Conservation (phyloP, 1,140 invertebrate species). For the Glomeris maerens region DNA sequence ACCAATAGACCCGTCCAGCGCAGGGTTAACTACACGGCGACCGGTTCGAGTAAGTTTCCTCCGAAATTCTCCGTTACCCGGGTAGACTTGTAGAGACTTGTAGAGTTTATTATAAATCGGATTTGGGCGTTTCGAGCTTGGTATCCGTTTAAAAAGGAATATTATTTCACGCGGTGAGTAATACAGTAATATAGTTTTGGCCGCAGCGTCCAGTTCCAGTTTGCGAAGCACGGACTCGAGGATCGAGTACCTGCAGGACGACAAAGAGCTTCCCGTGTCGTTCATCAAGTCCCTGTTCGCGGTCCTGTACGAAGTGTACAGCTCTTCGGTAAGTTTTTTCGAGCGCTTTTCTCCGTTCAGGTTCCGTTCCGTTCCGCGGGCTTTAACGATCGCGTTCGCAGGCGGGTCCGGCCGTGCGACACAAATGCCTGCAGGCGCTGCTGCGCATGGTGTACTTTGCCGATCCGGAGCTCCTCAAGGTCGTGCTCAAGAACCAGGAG, state of each 20-base stretch:
- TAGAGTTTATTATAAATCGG: constrained; percentile 2
- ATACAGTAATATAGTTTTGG: constrained; percentile 8
- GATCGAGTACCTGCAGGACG: constrained; percentile 47
- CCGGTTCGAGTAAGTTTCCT: constrained; percentile 18
- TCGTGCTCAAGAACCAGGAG: constrained; percentile 79
- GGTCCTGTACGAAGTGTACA: constrained; percentile 86
- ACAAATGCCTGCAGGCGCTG: constrained; percentile 88
- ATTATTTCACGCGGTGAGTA: too few species aligned
- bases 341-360: too few species aligned
- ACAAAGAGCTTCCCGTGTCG: constrained; percentile 51
- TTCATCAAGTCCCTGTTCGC: constrained; percentile 82
- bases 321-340: constrained; percentile 50
- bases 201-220: constrained; percentile 16
- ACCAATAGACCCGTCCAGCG: constrained; percentile 81
- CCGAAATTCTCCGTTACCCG: constrained; percentile 19
- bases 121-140: constrained; percentile 5
- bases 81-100: not conserved
- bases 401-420: constrained; percentile 90
- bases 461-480: constrained; percentile 63
- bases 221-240: constrained; percentile 39
- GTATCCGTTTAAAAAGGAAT: too few species aligned
- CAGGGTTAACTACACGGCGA: constrained; percentile 25
- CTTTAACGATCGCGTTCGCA: too few species aligned
- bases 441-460: constrained; percentile 92
- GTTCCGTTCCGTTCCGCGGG: too few species aligned